These are phyloP conservation scores for Hylaea fasciaria DNA, from an alignment of 2,888 invertebrate genomes.

Conservation along the genomic window DNA sequence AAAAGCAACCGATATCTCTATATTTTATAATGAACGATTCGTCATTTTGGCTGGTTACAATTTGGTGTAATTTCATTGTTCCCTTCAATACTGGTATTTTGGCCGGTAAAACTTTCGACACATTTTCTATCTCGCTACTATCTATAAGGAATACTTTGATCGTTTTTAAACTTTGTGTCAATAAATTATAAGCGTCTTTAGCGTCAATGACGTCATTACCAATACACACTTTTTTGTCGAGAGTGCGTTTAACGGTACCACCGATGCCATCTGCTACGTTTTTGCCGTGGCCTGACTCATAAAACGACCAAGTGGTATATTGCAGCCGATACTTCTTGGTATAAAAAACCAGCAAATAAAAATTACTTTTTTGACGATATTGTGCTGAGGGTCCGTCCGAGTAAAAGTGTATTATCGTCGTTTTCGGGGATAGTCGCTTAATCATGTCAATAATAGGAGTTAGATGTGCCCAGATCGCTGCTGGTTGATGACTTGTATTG, in stretches of 20 bases:
- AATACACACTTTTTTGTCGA: background rate
- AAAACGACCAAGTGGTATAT: slow-evolving; percentile 7
- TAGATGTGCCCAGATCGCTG: slow-evolving; percentile 22
- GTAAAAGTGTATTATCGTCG: slow-evolving; percentile 2
- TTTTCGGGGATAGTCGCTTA: background rate
- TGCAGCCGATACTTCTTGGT: background rate
- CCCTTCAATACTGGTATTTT: too few relatives aligned
- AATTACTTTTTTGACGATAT: slow-evolving; percentile 13
- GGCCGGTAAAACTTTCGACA: too few relatives aligned
- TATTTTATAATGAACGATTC: too few relatives aligned
- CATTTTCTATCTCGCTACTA: too few relatives aligned
- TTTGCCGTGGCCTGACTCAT: slow-evolving; percentile 2
- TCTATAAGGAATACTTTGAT: too few relatives aligned
- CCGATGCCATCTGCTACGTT: background rate
- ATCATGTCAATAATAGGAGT: background rate
- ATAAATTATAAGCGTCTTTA: too few relatives aligned
- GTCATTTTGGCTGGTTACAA: too few relatives aligned
- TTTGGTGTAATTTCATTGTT: too few relatives aligned
- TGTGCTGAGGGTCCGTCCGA: slow-evolving; percentile 5
- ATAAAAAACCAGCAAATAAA: background rate
- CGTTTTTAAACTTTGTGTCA: too few relatives aligned
- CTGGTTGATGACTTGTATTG: slow-evolving; percentile 18
- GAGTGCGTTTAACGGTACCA: background rate
- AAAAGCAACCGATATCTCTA: too few relatives aligned
- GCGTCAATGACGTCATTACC: too few relatives aligned